These are phyloP conservation scores for Horisme vitalbata DNA, from an alignment of 2,888 invertebrate genomes.

Conservation along the genomic window DNA sequence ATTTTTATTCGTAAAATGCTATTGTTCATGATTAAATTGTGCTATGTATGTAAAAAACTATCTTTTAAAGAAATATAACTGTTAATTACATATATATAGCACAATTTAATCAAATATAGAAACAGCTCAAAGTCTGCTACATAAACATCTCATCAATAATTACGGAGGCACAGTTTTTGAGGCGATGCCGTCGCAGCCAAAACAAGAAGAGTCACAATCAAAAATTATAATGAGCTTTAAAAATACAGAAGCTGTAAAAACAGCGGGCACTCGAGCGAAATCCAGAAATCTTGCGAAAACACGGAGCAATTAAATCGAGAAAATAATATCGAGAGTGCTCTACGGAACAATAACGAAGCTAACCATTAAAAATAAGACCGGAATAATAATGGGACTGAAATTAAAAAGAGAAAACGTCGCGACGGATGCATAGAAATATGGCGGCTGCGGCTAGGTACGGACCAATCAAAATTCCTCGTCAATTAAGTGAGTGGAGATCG, in stretches of 20 bases:
- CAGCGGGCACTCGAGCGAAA: slow-evolving; percentile 44
- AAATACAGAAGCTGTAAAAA: slow-evolving; percentile 46
- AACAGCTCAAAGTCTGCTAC: neutral
- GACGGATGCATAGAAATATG: slow-evolving; percentile 78
- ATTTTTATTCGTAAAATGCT: neutral
- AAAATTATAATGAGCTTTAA: slow-evolving; percentile 42
- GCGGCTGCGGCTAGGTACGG: slow-evolving; percentile 59
- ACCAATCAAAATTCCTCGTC: slow-evolving; percentile 83
- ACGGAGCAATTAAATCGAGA: slow-evolving; percentile 69
- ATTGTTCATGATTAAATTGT: no score
- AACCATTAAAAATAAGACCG: slow-evolving; percentile 79
- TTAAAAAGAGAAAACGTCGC: slow-evolving; percentile 59
- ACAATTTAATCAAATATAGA: no score
- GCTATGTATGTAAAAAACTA: no score
- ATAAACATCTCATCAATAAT: slow-evolving; percentile 8
- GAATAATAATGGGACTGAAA: slow-evolving; percentile 75
- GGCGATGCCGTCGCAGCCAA: slow-evolving; percentile 6
- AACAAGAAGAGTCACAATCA: slow-evolving; percentile 43
- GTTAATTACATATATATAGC: no score
- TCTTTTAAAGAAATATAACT: no score
- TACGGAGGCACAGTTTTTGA: neutral
- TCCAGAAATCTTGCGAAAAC: slow-evolving; percentile 50
- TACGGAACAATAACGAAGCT: slow-evolving; percentile 75
- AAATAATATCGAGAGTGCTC: slow-evolving; percentile 68
- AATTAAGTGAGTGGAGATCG: slow-evolving; percentile 80